Percentiles rank a stretch among this genome's conserved stretches.
These are phyloP conservation scores for Eulacestoma nigropectus DNA, from an alignment of 2,113 vertebrate genomes.

Conservation along the genomic window DNA sequence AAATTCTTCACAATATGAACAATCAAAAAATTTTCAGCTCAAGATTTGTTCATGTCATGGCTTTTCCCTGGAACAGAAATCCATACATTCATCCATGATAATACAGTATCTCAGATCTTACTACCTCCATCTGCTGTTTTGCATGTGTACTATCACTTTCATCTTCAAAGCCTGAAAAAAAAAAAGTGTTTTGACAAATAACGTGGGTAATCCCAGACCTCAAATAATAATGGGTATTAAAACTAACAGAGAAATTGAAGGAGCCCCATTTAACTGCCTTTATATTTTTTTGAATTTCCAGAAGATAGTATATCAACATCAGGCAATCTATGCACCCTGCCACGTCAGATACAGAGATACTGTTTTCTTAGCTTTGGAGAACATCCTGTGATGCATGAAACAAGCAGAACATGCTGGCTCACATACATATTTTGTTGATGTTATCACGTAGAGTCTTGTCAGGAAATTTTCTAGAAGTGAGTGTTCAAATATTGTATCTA, in stretches of 20 bases:
- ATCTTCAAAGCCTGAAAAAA: background rate
- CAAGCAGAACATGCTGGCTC: background rate
- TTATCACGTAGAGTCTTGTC: background rate
- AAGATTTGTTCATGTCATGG: background rate
- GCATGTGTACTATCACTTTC: background rate
- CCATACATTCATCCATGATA: background rate
- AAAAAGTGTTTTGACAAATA: background rate
- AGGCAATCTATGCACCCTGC: background rate
- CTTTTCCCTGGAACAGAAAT: background rate
- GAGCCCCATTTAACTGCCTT: background rate
- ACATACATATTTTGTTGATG: background rate
- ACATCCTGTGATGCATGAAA: background rate
- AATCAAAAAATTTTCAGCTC: background rate
- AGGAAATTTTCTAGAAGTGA: background rate
- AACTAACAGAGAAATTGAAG: background rate
- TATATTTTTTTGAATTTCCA: background rate
- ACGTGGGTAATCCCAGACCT: background rate
- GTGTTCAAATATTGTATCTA: background rate
- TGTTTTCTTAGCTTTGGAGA: background rate
- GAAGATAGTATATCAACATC: background rate
- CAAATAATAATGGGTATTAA: background rate
- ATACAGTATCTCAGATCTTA: background rate
- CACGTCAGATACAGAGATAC: background rate
- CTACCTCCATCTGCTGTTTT: slow-evolving; percentile 17
- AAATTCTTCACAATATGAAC: background rate